Percentiles rank a stretch among this genome's conserved stretches.
phyloP scores from a whole-genome alignment of 2,113 vertebrate genomes.

The Lophotis ruficrista region DNA sequence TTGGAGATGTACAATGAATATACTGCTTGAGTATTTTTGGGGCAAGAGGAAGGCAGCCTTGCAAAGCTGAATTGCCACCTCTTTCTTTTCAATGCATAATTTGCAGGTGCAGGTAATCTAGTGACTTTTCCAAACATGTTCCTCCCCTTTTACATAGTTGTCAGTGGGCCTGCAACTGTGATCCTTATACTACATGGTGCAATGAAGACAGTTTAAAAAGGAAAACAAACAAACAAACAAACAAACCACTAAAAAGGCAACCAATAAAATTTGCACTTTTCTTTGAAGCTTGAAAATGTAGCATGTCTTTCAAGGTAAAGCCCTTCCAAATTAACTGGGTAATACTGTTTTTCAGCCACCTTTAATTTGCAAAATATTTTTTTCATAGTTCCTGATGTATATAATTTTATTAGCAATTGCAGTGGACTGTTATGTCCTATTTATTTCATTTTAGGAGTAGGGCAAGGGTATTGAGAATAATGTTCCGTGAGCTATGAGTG shows the following conservation, averaged over 20 bases:
- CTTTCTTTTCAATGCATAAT: neutral
- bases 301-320: neutral
- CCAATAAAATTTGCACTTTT: neutral
- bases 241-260: neutral
- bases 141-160: neutral
- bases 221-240: too few relatives aligned
- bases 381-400: neutral
- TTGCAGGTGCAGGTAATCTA: neutral
- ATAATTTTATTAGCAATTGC: neutral
- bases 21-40: neutral
- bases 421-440: neutral
- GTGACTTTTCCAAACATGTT: neutral
- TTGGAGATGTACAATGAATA: neutral
- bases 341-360: neutral
- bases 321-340: neutral
- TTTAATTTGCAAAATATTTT: neutral
- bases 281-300: rapidly evolving
- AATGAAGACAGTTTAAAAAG: neutral
- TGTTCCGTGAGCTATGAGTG: neutral
- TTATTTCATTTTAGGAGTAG: neutral
- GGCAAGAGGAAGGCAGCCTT: neutral
- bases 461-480: neutral
- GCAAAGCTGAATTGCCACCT: neutral
- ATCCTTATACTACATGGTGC: neutral
- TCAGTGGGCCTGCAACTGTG: neutral